Conservation (phyloP, 1,140 invertebrate species). For the Aphidius gifuensis region DNA sequence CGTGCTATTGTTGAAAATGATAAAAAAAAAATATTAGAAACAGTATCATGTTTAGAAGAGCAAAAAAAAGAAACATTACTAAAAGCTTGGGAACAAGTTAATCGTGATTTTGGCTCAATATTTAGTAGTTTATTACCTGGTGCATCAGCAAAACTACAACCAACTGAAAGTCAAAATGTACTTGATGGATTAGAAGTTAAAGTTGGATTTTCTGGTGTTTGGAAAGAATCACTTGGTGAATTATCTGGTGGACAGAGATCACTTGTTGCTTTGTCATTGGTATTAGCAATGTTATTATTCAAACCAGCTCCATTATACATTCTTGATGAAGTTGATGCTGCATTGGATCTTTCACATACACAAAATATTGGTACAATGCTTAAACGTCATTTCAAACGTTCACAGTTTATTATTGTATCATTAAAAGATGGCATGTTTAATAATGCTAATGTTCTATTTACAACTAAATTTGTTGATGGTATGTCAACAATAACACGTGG, state of each 20-base stretch:
- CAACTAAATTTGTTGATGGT: constrained; percentile 93
- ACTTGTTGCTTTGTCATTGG: constrained; percentile 92
- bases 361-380: constrained; percentile 98
- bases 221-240: constrained; percentile 96
- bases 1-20: constrained; percentile 84
- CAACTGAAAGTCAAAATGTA: constrained; percentile 69
- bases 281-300: constrained; percentile 93
- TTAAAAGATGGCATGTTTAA: constrained; percentile 99
- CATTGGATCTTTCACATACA: constrained; percentile 96
- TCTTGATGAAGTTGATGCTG: constrained; percentile 98
- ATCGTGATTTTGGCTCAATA: constrained; percentile 94
- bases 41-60: constrained; percentile 84
- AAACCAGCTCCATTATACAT: constrained; percentile 99
- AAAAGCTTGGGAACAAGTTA: constrained; percentile 76
- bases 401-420: constrained; percentile 98
- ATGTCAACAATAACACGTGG: constrained; percentile 84
- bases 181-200: constrained; percentile 89
- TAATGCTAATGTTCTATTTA: constrained; percentile 97
- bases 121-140: constrained; percentile 89
- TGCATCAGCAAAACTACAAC: constrained; percentile 79
- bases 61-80: constrained; percentile 82
- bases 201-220: constrained; percentile 88
- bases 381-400: constrained; percentile 88
- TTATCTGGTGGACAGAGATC: constrained; percentile 96
- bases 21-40: constrained; percentile 75